Conservation (phyloP, 2,888 invertebrate species). For the Uropetala carovei region DNA sequence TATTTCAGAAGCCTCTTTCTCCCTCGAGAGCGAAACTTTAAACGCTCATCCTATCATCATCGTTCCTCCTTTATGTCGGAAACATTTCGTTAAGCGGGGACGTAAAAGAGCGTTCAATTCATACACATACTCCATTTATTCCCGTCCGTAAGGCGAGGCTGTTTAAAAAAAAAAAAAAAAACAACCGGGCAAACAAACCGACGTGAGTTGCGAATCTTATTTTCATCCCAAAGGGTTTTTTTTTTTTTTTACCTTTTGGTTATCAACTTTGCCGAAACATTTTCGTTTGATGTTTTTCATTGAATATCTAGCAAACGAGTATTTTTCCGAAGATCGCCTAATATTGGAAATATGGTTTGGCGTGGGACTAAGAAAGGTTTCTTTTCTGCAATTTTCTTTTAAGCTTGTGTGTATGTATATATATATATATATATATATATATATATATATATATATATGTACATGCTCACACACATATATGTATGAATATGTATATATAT, state of each 20-base stretch:
- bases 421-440: too few species aligned
- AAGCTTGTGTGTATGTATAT: too few species aligned
- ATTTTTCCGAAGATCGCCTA: too few species aligned
- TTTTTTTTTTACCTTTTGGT: background rate
- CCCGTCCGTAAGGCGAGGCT: background rate
- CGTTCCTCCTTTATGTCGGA: background rate
- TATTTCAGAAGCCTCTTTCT: background rate
- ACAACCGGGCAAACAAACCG: background rate
- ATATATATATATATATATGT: too few species aligned
- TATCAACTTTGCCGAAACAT: background rate
- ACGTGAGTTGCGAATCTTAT: background rate
- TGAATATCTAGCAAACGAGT: too few species aligned
- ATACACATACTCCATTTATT: background rate
- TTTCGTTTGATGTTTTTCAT: background rate
- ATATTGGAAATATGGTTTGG: background rate
- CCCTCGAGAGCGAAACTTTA: background rate
- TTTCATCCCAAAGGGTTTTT: background rate
- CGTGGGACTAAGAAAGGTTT: background rate
- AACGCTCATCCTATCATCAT: background rate
- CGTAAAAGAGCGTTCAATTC: background rate
- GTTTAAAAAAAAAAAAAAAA: too few species aligned
- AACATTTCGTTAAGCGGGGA: background rate
- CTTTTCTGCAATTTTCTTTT: background rate
- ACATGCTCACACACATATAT: too few species aligned
- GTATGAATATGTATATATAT: too few species aligned